Evolutionary conservation across 2,888 invertebrate genomes (phyloP), one percentile per base, ranked within the genome.

Genomic region (Dolichopus griseipennis): DNA sequence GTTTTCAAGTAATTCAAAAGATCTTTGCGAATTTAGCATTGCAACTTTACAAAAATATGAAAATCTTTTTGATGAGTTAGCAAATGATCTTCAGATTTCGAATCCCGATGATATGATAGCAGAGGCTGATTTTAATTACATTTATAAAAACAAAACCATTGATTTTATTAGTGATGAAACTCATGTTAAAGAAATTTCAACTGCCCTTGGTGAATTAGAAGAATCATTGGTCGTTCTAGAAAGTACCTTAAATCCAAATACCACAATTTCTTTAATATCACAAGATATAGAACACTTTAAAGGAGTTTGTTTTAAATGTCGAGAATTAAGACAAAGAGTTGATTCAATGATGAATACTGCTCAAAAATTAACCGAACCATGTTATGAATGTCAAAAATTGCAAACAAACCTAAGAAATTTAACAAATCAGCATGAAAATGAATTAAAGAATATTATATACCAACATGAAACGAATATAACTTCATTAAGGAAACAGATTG

Each of bases 301-400:
- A 70, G 84, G 84, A 73, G 82, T 86, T 64, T 86, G 85, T 74
- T 79, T 83, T 64, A 86, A 85, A 73, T 88, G 87, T 74, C 80
- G 82, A 64, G 84, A 84, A 64, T 75, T 88, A 66, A 82, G 85
- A 18, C 83, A 85, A 68, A 82, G 83, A 64, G 80, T 88, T 69
- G 83, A 83, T 68, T 82, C 82, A 67, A 75, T 86, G 34, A 77
- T 80, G 43, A 72, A 74, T 70, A 73, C 78, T 71, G 76, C 79
- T 68, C 75, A 78, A 72, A 72, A 76, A 74, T 69, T 78, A 27
- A 74, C 74, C 65, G 73, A 78, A 62, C 79, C 83, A 5, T 85
- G 85, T 70, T 79, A 82, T 66, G 81, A 83, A 67, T 85, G 84
- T 71, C 75, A 79, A 61, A 78, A 81, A 68, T 75, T 84, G 67